Percentiles rank a stretch among this genome's conserved stretches.
phyloP scores from a whole-genome alignment of 2,888 invertebrate genomes.

The Amitus sp. region DNA sequence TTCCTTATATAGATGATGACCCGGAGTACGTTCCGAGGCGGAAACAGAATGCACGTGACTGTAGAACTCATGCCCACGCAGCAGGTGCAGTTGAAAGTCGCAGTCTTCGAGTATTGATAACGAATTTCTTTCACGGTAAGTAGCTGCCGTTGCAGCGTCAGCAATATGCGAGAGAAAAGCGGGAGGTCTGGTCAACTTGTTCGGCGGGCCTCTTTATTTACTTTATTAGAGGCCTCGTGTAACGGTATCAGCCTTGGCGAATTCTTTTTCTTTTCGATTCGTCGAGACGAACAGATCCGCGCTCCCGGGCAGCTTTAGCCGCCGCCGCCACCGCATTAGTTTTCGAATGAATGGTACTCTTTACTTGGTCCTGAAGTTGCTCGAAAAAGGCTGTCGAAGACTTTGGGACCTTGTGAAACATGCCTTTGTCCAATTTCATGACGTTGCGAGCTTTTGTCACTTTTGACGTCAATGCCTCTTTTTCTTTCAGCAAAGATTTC shows the following conservation, averaged over 20 bases:
- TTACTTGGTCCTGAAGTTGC: slow-evolving; percentile 82
- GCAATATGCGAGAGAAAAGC: no score
- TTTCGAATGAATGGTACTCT: slow-evolving; percentile 67
- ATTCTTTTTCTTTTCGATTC: slow-evolving; percentile 55
- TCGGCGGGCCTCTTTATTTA: no score
- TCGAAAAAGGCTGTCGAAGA: slow-evolving; percentile 88
- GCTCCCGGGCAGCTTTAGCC: no score
- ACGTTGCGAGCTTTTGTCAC: slow-evolving; percentile 74
- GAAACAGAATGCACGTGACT: slow-evolving; percentile 31
- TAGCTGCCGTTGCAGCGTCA: no score
- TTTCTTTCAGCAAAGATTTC: slow-evolving; percentile 67
- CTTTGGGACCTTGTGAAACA: slow-evolving; percentile 69
- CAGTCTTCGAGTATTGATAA: slow-evolving; percentile 49
- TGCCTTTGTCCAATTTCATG: slow-evolving; percentile 68
- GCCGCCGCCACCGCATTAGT: no score
- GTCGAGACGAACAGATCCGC: no score
- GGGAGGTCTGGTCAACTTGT: no score
- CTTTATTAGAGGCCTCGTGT: slow-evolving; percentile 5
- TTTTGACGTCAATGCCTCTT: slow-evolving; percentile 72
- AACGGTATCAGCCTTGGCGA: not conserved
- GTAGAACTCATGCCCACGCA: slow-evolving; percentile 42
- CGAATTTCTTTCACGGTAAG: no score
- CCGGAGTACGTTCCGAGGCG: slow-evolving; percentile 22
- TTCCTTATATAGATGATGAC: slow-evolving; percentile 27
- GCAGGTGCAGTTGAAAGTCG: slow-evolving; percentile 50